Base-by-base conservation (phyloP, 1,140 invertebrate species). In the Stegodyphus mimosarum region DNA sequence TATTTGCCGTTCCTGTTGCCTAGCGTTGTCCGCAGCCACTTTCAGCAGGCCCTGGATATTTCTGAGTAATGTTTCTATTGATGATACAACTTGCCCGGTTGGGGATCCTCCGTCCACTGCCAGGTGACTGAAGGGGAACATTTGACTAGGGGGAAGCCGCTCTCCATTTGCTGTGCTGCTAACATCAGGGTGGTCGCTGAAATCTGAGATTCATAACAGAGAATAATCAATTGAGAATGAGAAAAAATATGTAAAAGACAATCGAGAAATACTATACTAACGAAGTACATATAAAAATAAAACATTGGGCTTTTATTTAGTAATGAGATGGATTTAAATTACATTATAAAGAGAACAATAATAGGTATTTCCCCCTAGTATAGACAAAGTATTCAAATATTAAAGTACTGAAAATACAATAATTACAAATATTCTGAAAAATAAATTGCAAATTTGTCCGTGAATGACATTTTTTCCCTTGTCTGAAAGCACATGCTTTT, bases 41-140 rank as follows among this genome's bases (percentile, higher is more conserved):
- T 98, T 97, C 67, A 98, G 93, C 85, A 98, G 93, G 33, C 96
- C 97, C 91, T 98, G 96, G 89, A 98, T 98, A 91, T 98, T 98
- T 88, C 97, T 93, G 72, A 98, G 93, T 69, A 98, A 93, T 64
- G 96, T 97, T 91, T 98, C 96, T 18, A 96, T 97, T 87, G 96
- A 97, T 85, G 94, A 95, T 88, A 94, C 93, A 49, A 89, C 90
- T 48, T 84, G 67, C 87, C 88, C 64, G 69, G 87, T 67, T 51
- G 87, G 51, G 81, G 87, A 87, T 91, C 91, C 66, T 92, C 75
- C 89, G 91, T 91, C 66, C 92, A 91, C 88, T 18, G 75, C 17
- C 53, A 83, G 55, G 71, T 86, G 85, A 49, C 74, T 49, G 69
- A 74, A 79, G 63, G 75, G 71, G 13, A 86, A 80, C 53, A 78